Conservation (phyloP, 2,113 vertebrate genomes). For the Ptyas mucosa region DNA sequence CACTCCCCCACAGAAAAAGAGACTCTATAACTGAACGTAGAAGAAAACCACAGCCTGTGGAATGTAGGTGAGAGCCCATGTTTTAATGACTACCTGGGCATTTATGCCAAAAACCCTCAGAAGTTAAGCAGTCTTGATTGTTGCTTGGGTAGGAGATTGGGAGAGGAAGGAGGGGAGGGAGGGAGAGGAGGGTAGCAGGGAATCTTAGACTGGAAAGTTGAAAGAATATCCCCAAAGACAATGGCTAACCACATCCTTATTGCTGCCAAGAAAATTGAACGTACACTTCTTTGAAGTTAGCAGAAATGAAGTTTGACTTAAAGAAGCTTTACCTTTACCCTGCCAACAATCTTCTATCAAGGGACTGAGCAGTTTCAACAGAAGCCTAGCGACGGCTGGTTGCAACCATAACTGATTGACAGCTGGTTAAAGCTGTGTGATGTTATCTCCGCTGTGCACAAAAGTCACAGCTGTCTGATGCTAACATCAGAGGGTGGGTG, state of each 20-base stretch:
- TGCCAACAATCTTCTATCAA: neutral
- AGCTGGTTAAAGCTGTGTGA: constrained; percentile 36
- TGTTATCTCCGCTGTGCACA: constrained; percentile 26
- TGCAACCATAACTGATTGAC: neutral
- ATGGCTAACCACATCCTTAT: neutral
- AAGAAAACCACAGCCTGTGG: neutral
- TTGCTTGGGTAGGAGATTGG: neutral
- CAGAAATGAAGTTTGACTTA: neutral
- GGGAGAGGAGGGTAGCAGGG: neutral
- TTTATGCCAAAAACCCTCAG: neutral
- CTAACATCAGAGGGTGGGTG: constrained; percentile 11
- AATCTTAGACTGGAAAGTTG: neutral
- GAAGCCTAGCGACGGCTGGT: neutral
- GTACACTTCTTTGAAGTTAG: neutral
- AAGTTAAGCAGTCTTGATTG: neutral
- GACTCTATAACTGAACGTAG: neutral
- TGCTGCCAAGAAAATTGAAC: neutral
- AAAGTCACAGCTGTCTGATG: constrained; percentile 31
- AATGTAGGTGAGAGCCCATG: neutral
- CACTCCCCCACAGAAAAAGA: neutral
- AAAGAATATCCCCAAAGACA: neutral
- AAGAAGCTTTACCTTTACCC: neutral
- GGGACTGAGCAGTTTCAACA: neutral
- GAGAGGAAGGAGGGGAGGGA: neutral
- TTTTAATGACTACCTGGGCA: neutral